Evolutionary conservation across 2,797 vertebrate genomes (phyloP).

Genomic region (Neosalanx taihuensis): DNA sequence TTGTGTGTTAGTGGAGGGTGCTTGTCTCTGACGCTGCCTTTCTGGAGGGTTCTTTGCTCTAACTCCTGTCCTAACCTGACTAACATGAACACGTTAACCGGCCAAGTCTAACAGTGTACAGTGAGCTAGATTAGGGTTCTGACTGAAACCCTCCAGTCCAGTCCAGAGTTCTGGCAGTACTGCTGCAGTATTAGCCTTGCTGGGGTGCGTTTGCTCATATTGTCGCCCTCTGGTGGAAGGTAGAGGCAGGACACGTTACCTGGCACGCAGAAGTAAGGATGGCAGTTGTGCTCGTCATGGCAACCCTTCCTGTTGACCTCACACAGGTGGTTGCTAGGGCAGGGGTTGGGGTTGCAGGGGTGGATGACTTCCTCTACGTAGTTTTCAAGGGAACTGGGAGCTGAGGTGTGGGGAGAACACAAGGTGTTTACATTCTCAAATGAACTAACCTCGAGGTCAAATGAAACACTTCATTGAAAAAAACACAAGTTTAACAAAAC

Average conservation of each 20-base stretch:
- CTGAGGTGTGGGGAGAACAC: slow-evolving; percentile 55
- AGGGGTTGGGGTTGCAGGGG: slow-evolving; percentile 97
- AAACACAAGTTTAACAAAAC: too few relatives aligned
- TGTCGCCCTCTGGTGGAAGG: background rate
- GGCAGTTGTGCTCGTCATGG: slow-evolving; percentile 81
- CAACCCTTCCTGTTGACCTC: slow-evolving; percentile 95
- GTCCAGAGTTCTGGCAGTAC: too few relatives aligned
- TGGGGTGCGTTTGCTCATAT: background rate
- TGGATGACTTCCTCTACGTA: slow-evolving; percentile 90
- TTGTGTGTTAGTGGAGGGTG: background rate
- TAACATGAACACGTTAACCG: too few relatives aligned
- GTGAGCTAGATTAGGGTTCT: too few relatives aligned
- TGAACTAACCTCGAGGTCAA: background rate
- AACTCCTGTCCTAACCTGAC: too few relatives aligned
- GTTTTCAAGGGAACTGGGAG: slow-evolving; percentile 83
- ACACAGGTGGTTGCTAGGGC: slow-evolving; percentile 89
- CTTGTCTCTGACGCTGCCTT: too few relatives aligned
- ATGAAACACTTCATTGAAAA: too few relatives aligned
- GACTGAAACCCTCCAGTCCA: too few relatives aligned
- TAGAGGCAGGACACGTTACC: slow-evolving; percentile 65
- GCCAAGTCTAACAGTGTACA: too few relatives aligned
- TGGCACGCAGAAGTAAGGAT: slow-evolving; percentile 87
- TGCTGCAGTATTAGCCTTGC: background rate
- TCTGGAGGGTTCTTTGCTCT: too few relatives aligned
- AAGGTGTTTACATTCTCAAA: background rate